A percentile compares a stretch with the other conserved stretches of the same genome.
These are phyloP conservation scores for Greenwoodochromis staneri DNA, from an alignment of 2,113 vertebrate species.

Conservation along the genomic window DNA sequence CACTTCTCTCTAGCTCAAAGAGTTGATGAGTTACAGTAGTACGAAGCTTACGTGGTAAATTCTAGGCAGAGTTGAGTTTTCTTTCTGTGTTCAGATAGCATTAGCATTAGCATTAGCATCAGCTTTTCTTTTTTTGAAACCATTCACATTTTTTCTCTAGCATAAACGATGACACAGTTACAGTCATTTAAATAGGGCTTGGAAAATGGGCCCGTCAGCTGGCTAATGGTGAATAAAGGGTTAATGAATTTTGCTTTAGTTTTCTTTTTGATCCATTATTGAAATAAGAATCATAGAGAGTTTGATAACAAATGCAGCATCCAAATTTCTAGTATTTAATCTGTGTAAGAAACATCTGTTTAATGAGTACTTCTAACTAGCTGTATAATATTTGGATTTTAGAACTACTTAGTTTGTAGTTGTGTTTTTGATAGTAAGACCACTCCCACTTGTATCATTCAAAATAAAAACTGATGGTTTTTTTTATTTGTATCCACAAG, in stretches of 20 bases:
- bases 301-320: not conserved
- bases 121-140: not conserved
- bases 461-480: not conserved
- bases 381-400: not conserved
- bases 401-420: not conserved
- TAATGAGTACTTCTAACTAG: not conserved
- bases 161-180: accelerated
- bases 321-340: not conserved
- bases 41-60: accelerated
- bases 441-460: not conserved
- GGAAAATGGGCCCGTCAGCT: not conserved
- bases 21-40: not conserved
- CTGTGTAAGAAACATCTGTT: not conserved
- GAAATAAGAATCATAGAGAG: not conserved
- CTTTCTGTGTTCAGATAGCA: not conserved
- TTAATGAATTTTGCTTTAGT: not conserved
- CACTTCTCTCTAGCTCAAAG: accelerated
- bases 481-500: not conserved
- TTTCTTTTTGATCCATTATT: not conserved
- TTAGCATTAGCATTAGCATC: not conserved
- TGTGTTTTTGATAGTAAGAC: not conserved
- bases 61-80: not conserved
- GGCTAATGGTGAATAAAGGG: not conserved
- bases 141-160: not conserved
- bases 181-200: not conserved